phyloP scores from a whole-genome alignment of 2,888 invertebrate species.

The Helleia helle region DNA sequence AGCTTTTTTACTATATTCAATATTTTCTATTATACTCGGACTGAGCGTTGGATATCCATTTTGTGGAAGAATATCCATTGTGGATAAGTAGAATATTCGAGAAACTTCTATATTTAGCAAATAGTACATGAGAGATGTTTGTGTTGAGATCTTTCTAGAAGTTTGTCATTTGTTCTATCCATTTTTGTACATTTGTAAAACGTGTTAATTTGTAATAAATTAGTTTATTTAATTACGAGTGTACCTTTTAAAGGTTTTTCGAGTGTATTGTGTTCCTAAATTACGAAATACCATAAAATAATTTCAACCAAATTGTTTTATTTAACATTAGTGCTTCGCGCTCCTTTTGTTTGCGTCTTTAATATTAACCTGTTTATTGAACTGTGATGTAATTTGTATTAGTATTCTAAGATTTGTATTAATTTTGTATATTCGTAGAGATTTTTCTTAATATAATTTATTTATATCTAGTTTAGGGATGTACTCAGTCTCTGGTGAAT shows the following conservation, averaged over 20 bases:
- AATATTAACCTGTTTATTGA: slow-evolving; percentile 68
- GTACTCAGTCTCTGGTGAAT: slow-evolving; percentile 39
- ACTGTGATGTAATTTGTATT: slow-evolving; percentile 75
- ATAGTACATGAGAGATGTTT: too few species aligned
- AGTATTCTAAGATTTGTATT: slow-evolving; percentile 66
- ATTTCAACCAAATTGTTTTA: slow-evolving; percentile 58
- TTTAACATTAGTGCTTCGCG: slow-evolving; percentile 25
- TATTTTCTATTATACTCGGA: slow-evolving; percentile 45
- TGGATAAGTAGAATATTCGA: too few species aligned
- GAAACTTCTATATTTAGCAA: too few species aligned
- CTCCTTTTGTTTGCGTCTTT: slow-evolving; percentile 33
- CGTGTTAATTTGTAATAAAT: slow-evolving; percentile 29
- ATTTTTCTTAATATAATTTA: slow-evolving; percentile 69
- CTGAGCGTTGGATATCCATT: slow-evolving; percentile 35
- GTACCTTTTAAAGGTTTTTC: slow-evolving; percentile 48
- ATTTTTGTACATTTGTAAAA: slow-evolving; percentile 48
- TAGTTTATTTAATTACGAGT: slow-evolving; percentile 27
- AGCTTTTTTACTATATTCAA: slow-evolving; percentile 65
- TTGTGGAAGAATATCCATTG: too few species aligned
- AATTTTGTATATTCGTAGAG: slow-evolving; percentile 72
- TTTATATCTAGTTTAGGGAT: slow-evolving; percentile 54
- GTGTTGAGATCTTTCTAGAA: too few species aligned
- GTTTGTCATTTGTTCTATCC: too few species aligned
- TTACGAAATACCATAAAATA: slow-evolving; percentile 47
- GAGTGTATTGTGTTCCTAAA: slow-evolving; percentile 60